These are phyloP conservation scores for Crotophaga sulcirostris DNA, from an alignment of 2,113 vertebrate species.

Conservation along the genomic window DNA sequence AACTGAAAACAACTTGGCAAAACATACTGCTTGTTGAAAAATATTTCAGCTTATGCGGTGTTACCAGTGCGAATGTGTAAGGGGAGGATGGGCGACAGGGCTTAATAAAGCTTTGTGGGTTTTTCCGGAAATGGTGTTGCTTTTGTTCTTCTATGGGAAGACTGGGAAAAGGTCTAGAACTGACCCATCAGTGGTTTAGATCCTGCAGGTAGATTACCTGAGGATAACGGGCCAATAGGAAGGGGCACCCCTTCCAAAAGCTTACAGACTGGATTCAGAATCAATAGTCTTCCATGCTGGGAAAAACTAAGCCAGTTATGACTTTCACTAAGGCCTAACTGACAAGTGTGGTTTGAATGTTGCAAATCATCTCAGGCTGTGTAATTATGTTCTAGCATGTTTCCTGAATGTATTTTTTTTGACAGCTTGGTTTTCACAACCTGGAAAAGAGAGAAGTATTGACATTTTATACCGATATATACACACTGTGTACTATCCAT, in stretches of 20 bases:
- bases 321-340: neutral
- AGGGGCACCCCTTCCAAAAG: neutral
- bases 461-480: neutral
- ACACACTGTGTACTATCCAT: neutral
- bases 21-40: neutral
- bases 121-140: neutral
- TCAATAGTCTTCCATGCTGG: neutral
- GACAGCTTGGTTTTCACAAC: neutral
- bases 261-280: neutral
- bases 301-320: neutral
- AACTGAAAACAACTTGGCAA: neutral
- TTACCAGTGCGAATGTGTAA: neutral
- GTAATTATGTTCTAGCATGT: neutral
- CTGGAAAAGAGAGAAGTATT: neutral
- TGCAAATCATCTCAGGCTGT: neutral
- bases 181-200: neutral
- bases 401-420: neutral
- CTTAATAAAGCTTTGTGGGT: constrained; percentile 19
- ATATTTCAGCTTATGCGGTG: neutral
- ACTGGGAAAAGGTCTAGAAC: neutral
- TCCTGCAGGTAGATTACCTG: neutral
- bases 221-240: neutral
- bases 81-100: neutral
- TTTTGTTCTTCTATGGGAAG: neutral
- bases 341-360: neutral